phyloP scores from a whole-genome alignment of 2,797 vertebrate genomes.

The Phalanger gymnotis region DNA sequence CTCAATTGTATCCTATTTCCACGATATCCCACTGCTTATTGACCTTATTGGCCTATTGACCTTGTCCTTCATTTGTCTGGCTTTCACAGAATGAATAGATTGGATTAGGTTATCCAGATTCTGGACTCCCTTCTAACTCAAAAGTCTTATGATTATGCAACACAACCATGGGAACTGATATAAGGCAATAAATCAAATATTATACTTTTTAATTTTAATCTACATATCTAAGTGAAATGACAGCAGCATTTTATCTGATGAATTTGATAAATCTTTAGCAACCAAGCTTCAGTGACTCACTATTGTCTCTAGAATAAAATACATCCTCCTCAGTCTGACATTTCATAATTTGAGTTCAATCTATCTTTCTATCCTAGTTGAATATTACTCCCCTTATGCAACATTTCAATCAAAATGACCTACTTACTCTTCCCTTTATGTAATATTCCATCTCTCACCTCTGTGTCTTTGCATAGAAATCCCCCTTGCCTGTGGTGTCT shows the following conservation, averaged over 20 bases:
- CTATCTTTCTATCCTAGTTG: not conserved
- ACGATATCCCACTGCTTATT: not conserved
- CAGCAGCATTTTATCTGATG: conserved; percentile 64
- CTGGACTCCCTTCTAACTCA: not conserved
- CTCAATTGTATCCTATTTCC: not conserved
- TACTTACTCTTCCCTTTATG: not conserved
- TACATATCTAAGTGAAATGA: conserved; percentile 48
- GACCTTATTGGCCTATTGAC: too few relatives aligned
- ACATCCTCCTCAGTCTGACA: not conserved
- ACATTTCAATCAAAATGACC: not conserved
- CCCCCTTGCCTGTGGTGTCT: not conserved
- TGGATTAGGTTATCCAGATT: not conserved
- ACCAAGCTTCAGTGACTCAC: not conserved
- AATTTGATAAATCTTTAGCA: conserved; percentile 29
- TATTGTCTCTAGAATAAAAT: not conserved
- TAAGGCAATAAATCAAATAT: not conserved
- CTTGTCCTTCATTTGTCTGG: not conserved
- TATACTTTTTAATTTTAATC: conserved; percentile 65
- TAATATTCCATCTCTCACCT: not conserved
- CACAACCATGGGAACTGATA: not conserved
- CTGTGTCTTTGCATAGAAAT: not conserved
- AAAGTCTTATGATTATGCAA: not conserved
- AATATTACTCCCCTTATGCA: not conserved
- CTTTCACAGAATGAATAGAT: not conserved
- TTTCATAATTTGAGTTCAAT: not conserved